phyloP scores from a whole-genome alignment of 2,113 vertebrate genomes.

The Pionites leucogaster region DNA sequence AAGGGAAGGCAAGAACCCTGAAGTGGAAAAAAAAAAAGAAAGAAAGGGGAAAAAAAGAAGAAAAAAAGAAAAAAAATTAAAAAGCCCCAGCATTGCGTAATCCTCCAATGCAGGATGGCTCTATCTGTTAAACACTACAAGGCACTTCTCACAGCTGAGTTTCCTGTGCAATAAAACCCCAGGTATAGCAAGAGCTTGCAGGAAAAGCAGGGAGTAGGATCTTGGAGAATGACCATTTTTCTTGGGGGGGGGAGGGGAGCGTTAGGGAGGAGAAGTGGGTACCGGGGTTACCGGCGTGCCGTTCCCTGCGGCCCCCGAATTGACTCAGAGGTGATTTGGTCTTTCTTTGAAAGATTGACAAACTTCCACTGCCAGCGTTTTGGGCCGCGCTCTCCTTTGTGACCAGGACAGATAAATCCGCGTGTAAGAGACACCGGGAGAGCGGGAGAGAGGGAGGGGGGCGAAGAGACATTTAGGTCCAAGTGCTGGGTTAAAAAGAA shows the following conservation, averaged over 20 bases:
- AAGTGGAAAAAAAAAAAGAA: too few species aligned
- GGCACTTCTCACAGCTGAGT: slow-evolving; percentile 71
- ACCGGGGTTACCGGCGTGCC: slow-evolving; percentile 55
- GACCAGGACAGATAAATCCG: slow-evolving; percentile 50
- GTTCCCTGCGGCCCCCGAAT: slow-evolving; percentile 70
- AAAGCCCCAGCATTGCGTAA: slow-evolving; percentile 4
- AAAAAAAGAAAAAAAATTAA: neutral
- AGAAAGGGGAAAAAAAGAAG: neutral
- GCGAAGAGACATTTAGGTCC: slow-evolving; percentile 47
- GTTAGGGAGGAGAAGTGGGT: neutral
- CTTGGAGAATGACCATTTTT: slow-evolving; percentile 61
- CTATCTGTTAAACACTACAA: slow-evolving; percentile 72
- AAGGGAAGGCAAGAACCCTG: neutral
- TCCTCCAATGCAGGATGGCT: slow-evolving; percentile 33
- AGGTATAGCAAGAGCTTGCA: slow-evolving; percentile 63
- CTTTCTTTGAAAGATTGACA: slow-evolving; percentile 75
- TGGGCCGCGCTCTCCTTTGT: slow-evolving; percentile 42
- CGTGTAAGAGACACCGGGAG: slow-evolving; percentile 44
- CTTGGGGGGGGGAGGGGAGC: slow-evolving; percentile 20
- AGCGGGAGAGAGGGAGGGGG: neutral
- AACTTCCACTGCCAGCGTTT: slow-evolving; percentile 62
- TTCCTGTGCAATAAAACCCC: slow-evolving; percentile 74
- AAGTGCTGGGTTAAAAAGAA: slow-evolving; percentile 75
- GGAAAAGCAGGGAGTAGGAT: slow-evolving; percentile 36
- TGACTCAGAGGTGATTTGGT: slow-evolving; percentile 68